Base-by-base conservation (phyloP, 1,140 invertebrate species). In the Brachionus asplanchnoidis region DNA sequence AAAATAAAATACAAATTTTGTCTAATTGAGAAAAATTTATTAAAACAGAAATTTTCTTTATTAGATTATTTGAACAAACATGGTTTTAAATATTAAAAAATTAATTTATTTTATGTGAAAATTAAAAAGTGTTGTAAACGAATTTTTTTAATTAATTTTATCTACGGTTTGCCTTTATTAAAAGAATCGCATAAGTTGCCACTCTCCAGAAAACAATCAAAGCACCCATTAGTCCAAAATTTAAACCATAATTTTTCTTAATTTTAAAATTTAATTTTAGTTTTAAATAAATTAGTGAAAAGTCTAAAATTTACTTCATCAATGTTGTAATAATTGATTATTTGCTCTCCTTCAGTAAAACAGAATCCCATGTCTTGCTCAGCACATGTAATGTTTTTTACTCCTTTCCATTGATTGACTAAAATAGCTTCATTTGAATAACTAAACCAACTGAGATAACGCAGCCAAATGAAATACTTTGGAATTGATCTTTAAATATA, bases 391-490 rank as follows among this genome's bases (percentile, higher is more conserved):
- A 84, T 70, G 32, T 70, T 70, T 12, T 50, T 20, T 23, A 73
- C 28, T 17, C 53, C 68, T 42, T 60, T 42, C 83, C 83, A 84
- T 56, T 84, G 83, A 60, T 84, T 84, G 12, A 84, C 1, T 40
- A 46, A 36, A 32, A 70, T 42, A 14, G 56, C 32, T 73, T 84
- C 83, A 50, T 84, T 73, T 73, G 65, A n/a, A 40, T 73, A 84
- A 3, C 53, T 36, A 14, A 84, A 73, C 83, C 83, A 84, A 17
- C 53, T 65, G 3, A 84, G 28, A 36, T 84, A 84, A 11, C 44
- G 32, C n/a, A 84, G 11, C 83, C 83, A 84, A n/a, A 84, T 32
- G 36, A 84, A 70, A 17, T 70, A 84, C 9, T 50, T 60, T 40
- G 65, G 66, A n/a, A 75, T 84, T n/a, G 80, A 84, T 17, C 78